Conservation (phyloP, 2,888 invertebrate species). For the Doris montereyensis region DNA sequence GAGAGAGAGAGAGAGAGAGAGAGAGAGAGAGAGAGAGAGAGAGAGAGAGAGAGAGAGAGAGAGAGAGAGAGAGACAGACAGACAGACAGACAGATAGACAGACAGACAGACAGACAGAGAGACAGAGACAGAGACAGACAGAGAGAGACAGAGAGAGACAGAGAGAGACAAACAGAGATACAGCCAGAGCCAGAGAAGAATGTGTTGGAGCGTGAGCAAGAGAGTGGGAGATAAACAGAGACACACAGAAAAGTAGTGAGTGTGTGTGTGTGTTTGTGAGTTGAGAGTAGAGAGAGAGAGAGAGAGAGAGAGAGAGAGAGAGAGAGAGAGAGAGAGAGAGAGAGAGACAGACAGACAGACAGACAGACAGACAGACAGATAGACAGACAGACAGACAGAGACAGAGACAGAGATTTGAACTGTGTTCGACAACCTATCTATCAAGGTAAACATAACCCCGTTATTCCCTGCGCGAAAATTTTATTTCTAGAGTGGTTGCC, state of each 20-base stretch:
- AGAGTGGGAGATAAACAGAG: not conserved
- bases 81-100: not conserved
- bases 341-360: not conserved
- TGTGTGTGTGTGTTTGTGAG: not conserved
- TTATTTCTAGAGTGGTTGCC: constrained; percentile 38
- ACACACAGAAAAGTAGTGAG: not conserved
- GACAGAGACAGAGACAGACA: not conserved
- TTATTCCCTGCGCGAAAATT: not conserved
- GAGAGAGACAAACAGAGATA: not conserved
- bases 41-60: not conserved
- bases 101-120: not conserved
- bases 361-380: not conserved
- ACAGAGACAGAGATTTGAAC: too few species aligned
- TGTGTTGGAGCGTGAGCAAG: too few species aligned
- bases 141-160: not conserved
- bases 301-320: not conserved
- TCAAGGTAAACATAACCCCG: not conserved
- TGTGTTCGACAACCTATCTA: too few species aligned
- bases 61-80: not conserved
- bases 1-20: not conserved
- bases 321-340: not conserved
- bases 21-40: not conserved
- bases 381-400: not conserved
- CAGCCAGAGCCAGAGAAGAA: too few species aligned
- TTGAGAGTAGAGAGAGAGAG: not conserved